Conservation (phyloP, 2,113 vertebrate species). For the Odobenus rosmarus region DNA sequence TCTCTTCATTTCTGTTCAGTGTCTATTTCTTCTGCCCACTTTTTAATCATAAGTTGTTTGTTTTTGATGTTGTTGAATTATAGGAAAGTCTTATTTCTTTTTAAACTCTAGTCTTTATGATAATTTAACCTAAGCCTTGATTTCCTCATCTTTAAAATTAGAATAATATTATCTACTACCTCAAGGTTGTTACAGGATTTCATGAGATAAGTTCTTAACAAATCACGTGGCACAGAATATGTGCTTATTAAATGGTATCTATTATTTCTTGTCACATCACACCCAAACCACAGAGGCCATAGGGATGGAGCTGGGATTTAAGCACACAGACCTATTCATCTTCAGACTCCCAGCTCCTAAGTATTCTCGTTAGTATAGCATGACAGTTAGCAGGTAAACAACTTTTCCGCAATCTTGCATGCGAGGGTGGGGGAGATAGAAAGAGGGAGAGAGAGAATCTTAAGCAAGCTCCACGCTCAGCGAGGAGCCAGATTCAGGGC, state of each 20-base stretch:
- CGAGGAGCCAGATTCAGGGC: not conserved
- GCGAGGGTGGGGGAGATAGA: not conserved
- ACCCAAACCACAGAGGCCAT: not conserved
- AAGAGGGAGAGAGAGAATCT: not conserved
- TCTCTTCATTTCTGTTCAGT: not conserved
- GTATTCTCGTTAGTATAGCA: not conserved
- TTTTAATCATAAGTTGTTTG: not conserved
- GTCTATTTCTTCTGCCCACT: not conserved
- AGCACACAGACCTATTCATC: not conserved
- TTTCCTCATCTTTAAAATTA: conserved; percentile 24
- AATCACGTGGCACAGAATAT: not conserved
- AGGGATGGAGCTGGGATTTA: not conserved
- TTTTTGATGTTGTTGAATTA: not conserved
- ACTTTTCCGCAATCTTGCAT: not conserved
- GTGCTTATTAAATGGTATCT: not conserved
- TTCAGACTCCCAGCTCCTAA: not conserved
- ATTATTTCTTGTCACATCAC: not conserved
- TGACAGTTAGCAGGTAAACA: not conserved
- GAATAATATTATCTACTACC: not conserved
- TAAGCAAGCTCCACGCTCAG: not conserved
- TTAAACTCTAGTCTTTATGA: not conserved
- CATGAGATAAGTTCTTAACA: conserved; percentile 4
- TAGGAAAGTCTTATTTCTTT: conserved; percentile 32
- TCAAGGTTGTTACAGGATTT: not conserved
- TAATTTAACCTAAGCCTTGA: conserved; percentile 11